Conservation (phyloP, 2,113 vertebrate species). For the Myiagra hebetior region DNA sequence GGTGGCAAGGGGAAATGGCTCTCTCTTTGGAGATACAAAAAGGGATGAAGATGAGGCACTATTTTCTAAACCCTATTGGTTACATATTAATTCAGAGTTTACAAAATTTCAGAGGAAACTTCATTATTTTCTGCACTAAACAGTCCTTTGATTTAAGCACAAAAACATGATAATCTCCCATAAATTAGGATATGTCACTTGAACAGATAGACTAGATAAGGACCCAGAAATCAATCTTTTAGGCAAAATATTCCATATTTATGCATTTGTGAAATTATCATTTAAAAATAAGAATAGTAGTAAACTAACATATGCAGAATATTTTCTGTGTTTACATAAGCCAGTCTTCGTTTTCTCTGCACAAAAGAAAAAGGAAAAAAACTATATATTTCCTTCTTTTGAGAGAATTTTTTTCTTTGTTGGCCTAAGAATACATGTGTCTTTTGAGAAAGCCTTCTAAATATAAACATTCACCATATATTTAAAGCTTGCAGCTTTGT, state of each 20-base stretch:
- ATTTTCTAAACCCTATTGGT: background rate
- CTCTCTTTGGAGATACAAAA: background rate
- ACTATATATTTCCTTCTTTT: background rate
- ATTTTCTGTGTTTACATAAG: background rate
- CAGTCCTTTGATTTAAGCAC: background rate
- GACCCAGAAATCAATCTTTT: background rate
- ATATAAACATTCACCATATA: background rate
- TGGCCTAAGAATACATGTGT: background rate
- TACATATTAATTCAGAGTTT: background rate
- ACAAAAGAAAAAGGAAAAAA: background rate
- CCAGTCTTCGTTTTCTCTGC: background rate
- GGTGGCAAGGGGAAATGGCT: background rate
- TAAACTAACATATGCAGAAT: background rate
- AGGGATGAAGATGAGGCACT: background rate
- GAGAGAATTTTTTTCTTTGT: background rate
- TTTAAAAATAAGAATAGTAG: background rate
- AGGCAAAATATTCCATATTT: background rate
- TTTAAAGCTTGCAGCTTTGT: background rate
- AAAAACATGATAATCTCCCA: background rate
- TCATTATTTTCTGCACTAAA: background rate
- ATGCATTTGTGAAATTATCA: background rate
- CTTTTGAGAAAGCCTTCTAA: background rate
- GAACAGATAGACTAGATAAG: background rate
- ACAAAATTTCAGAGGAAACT: background rate
- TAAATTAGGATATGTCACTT: background rate